Conservation (phyloP, 2,797 vertebrate species). For the Mormyrus hasselquistii region DNA sequence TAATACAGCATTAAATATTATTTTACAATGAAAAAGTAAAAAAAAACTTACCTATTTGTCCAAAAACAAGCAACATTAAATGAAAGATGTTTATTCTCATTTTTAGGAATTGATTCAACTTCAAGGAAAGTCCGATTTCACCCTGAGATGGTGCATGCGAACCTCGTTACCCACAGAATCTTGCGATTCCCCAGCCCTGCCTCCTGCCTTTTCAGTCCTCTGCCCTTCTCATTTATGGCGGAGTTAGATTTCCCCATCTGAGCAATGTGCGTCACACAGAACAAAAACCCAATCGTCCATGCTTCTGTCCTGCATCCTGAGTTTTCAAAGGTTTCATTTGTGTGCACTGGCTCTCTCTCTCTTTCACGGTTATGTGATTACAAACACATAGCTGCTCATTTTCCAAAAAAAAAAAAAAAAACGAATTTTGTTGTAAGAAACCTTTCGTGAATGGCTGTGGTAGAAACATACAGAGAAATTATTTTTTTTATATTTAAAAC, state of each 20-base stretch:
- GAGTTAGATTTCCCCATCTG: conserved; percentile 45
- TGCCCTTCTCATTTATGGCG: conserved; percentile 39
- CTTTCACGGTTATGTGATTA: not conserved
- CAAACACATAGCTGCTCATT: not conserved
- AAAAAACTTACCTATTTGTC: conserved; percentile 30
- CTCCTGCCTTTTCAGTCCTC: conserved; percentile 15
- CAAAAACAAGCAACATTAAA: conserved; percentile 26
- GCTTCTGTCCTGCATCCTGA: conserved; percentile 8
- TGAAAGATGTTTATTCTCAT: conserved; percentile 19
- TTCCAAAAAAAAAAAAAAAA: not conserved
- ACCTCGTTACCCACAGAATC: not conserved
- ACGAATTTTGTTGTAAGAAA: not conserved
- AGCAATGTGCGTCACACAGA: conserved; percentile 21
- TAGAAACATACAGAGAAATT: not conserved
- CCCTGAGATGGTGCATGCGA: not conserved
- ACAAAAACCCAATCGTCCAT: conserved; percentile 17
- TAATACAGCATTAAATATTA: not conserved
- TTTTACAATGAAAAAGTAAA: not conserved
- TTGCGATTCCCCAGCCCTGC: not conserved
- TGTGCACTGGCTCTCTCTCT: not conserved
- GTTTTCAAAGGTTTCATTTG: not conserved
- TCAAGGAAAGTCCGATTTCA: not conserved
- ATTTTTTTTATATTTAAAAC: not conserved
- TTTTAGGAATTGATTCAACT: not conserved
- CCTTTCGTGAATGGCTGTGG: not conserved